Percentiles rank a stretch among this genome's conserved stretches.
These are phyloP conservation scores for Ennomos erosarius DNA, from an alignment of 2,888 invertebrate species.

Conservation along the genomic window DNA sequence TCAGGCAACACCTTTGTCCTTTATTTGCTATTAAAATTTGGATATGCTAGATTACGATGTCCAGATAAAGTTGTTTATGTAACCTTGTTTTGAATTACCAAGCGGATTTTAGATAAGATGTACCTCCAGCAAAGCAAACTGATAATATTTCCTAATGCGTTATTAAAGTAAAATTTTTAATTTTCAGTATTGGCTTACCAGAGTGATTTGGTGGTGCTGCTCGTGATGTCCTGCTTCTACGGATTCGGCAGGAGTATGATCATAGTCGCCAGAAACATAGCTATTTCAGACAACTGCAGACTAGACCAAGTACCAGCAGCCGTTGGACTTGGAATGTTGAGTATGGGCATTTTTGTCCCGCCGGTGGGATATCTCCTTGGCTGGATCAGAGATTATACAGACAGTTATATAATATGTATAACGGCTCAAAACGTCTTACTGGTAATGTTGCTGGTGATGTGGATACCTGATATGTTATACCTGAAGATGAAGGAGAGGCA, in stretches of 20 bases:
- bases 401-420: constrained; percentile 87
- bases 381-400: constrained; percentile 87
- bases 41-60: background rate
- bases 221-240: constrained; percentile 85
- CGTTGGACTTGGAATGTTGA: constrained; percentile 89
- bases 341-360: constrained; percentile 88
- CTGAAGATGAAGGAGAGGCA: constrained; percentile 61
- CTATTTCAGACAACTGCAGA: constrained; percentile 87
- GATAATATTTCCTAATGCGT: background rate
- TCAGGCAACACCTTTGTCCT: constrained; percentile 27
- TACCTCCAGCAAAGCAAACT: constrained; percentile 20
- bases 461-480: constrained; percentile 86
- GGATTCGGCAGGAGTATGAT: constrained; percentile 90
- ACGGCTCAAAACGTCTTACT: constrained; percentile 86
- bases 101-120: constrained; percentile 4
- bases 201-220: constrained; percentile 77
- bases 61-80: constrained; percentile 16
- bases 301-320: constrained; percentile 87
- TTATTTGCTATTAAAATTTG: constrained; percentile 6
- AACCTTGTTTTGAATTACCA: constrained; percentile 10
- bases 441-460: constrained; percentile 80
- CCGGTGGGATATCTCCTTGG: constrained; percentile 87
- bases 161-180: background rate
- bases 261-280: constrained; percentile 89
- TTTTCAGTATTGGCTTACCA: constrained; percentile 87